Evolutionary conservation across 2,888 invertebrate genomes (phyloP).

Genomic region (Caenorhabditis japonica): DNA sequence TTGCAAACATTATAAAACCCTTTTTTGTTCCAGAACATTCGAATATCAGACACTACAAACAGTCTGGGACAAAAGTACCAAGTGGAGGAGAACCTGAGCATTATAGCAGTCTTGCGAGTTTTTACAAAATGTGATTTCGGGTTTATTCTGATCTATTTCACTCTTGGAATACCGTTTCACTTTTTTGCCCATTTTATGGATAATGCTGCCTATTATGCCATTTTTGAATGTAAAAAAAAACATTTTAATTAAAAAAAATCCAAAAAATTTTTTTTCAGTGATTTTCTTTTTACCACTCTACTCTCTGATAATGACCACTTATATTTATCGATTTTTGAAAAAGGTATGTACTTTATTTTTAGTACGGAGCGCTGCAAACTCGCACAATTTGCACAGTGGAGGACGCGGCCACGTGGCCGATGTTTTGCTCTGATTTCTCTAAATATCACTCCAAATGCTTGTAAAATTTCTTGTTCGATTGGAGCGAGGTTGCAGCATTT

Average conservation of each 20-base stretch:
- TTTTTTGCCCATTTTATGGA: conserved; percentile 21
- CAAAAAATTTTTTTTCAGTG: conserved; percentile 17
- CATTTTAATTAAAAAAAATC: neutral
- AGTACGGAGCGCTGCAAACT: no score
- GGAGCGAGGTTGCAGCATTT: no score
- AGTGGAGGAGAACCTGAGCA: conserved; percentile 37
- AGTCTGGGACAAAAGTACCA: conserved; percentile 41
- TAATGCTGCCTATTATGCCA: conserved; percentile 33
- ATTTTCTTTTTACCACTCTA: conserved; percentile 43
- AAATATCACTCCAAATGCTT: no score
- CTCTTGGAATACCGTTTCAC: conserved; percentile 42
- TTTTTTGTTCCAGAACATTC: conserved; percentile 19
- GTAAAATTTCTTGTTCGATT: no score
- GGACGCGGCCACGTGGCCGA: no score
- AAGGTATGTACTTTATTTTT: conserved; percentile 5
- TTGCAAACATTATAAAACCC: neutral
- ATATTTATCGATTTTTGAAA: conserved; percentile 27
- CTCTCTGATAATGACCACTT: conserved; percentile 37
- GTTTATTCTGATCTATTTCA: conserved; percentile 33
- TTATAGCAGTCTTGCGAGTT: conserved; percentile 17
- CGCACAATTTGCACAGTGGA: no score
- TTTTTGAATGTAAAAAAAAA: conserved; percentile 34
- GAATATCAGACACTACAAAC: conserved; percentile 3
- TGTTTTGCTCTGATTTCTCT: no score
- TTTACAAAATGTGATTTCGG: conserved; percentile 44